These are phyloP conservation scores for Nasonia giraulti DNA, from an alignment of 1,140 invertebrate genomes.

Conservation along the genomic window DNA sequence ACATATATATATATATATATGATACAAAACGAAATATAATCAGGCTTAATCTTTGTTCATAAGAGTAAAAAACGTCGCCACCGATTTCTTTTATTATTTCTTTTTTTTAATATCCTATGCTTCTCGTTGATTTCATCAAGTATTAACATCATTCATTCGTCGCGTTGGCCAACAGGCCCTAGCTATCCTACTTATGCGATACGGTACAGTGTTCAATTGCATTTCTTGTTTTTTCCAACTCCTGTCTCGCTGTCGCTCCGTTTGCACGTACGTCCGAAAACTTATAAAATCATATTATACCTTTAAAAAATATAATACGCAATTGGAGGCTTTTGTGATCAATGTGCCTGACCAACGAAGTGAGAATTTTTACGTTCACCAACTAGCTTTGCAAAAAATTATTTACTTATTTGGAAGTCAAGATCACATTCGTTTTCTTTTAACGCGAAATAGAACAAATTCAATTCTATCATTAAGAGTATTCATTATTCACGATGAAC, in stretches of 20 bases:
- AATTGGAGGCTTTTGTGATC: constrained; percentile 18
- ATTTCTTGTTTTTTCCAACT: constrained; percentile 34
- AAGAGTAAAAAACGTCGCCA: constrained; percentile 60
- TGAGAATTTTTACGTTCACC: background rate
- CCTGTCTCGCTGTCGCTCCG: background rate
- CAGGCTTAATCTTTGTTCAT: constrained; percentile 57
- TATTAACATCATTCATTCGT: constrained; percentile 61
- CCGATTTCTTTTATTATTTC: constrained; percentile 44
- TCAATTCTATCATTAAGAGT: background rate
- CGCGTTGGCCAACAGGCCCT: constrained; percentile 62
- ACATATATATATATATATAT: constrained; percentile 55
- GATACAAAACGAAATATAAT: constrained; percentile 59
- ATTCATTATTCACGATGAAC: background rate
- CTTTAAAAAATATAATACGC: constrained; percentile 14
- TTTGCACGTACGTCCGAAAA: background rate
- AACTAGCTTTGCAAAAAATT: background rate
- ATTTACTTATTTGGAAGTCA: background rate
- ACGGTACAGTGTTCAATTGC: constrained; percentile 59
- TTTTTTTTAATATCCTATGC: constrained; percentile 50
- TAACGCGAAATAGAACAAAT: background rate
- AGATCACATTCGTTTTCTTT: no score
- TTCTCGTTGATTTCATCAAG: constrained; percentile 60
- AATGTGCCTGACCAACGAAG: background rate
- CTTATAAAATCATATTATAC: constrained; percentile 8
- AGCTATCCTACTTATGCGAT: constrained; percentile 69